Percentiles rank a stretch among this genome's conserved stretches.
These are phyloP conservation scores for Todiramphus chloris DNA, from an alignment of 2,113 vertebrate species.

Conservation along the genomic window DNA sequence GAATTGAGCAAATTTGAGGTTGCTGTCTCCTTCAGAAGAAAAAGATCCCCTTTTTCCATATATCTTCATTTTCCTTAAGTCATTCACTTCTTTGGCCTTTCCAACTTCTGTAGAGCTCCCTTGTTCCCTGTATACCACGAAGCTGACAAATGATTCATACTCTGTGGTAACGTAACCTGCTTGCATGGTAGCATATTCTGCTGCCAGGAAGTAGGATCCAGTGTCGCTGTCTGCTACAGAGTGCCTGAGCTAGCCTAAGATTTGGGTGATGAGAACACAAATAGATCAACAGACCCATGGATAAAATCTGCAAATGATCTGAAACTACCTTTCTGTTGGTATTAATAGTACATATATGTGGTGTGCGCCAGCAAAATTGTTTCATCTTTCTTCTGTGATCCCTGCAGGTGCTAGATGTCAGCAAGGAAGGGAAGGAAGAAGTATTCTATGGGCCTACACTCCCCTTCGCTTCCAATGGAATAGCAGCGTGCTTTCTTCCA, in stretches of 20 bases:
- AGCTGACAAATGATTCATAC: not conserved
- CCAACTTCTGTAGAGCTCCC: not conserved
- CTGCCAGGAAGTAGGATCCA: not conserved
- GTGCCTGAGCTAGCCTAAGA: not conserved
- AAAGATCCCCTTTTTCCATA: not conserved
- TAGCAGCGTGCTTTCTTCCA: conserved; percentile 93
- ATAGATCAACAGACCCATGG: not conserved
- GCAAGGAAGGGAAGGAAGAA: conserved; percentile 93
- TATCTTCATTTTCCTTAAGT: not conserved
- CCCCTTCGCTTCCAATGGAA: conserved; percentile 95
- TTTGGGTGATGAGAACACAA: not conserved
- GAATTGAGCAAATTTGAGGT: not conserved
- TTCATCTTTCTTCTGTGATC: not conserved
- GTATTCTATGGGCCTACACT: conserved; percentile 95
- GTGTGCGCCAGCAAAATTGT: not conserved
- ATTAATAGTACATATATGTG: not conserved
- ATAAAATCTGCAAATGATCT: not conserved
- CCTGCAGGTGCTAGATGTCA: conserved; percentile 90
- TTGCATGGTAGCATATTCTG: rapidly evolving
- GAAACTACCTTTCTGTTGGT: not conserved
- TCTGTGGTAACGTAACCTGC: not conserved
- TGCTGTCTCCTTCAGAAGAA: not conserved
- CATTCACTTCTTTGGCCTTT: not conserved
- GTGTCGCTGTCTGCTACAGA: rapidly evolving
- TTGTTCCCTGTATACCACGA: not conserved